Base-by-base conservation (phyloP, 2,797 vertebrate genomes). In the Sebastes jordani region DNA sequence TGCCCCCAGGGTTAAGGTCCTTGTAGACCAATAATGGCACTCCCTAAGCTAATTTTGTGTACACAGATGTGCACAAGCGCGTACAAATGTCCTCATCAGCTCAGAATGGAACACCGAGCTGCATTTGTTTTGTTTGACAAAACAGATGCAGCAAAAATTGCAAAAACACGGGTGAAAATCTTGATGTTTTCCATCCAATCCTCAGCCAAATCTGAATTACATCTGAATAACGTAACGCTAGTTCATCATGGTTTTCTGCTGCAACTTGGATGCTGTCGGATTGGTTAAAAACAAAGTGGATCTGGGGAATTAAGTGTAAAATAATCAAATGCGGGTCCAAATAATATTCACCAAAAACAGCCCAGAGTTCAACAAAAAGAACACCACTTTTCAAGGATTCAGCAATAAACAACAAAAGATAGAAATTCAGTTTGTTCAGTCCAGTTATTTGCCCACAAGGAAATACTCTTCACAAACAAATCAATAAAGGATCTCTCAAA, bases 1-100 rank as follows among this genome's bases (percentile, higher is more conserved):
- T 86, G 89, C 87, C 91, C 87, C 76, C 75, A 8, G 81, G 80
- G 86, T 83, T 83, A 78, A 58, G 81, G 78, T 82, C 87, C 77
- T 78, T 62, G 67, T 72, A 74, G 87, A 82, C 86, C 75, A 83
- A 80, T 91, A 89, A 89, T 70, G 81, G 80, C 86, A 65, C 74
- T 78, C 76, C 66, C 83, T 81, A 71, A 83, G 80, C 77, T 89
- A 78, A 87, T 84, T 85, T 59, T 88, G 82, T 90, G 86, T 74
- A 76, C 81, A 81, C 86, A 84, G 82, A 85, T 79, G 75, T 76
- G 23, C 68, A 71, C 71, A 22, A 1, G 8, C 2, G 7, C 58
- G 38, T 68, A 52, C 62, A 81, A 52, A 82, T 67, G 71, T 58
- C 71, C 56, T 65, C 52, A 71, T 72, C 71, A 67, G 54, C 65